A percentile compares a stretch with the other conserved stretches of the same genome.
Conservation (phyloP, 2,888 invertebrate species). For the Yponomeuta malinellus region DNA sequence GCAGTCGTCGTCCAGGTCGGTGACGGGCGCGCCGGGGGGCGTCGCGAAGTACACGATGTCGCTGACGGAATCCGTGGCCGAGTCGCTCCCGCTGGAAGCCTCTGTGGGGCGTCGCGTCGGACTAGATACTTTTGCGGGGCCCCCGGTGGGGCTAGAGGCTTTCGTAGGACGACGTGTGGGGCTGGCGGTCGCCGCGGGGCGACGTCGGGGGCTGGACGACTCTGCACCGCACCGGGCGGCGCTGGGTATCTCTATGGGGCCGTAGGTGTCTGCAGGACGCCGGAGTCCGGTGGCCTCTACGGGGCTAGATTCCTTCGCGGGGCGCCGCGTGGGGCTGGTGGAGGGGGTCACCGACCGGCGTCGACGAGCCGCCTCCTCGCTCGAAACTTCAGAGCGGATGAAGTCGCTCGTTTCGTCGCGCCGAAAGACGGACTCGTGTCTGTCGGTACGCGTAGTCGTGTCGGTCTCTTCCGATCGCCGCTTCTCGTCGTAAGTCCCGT, state of each 20-base stretch:
- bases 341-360: conserved; percentile 67
- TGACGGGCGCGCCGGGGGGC: conserved; percentile 46
- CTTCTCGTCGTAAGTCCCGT: conserved; percentile 36
- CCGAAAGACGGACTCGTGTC: conserved; percentile 22
- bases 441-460: conserved; percentile 30
- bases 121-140: too few species aligned
- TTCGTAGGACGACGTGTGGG: too few species aligned
- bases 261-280: too few species aligned
- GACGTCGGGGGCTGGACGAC: too few species aligned
- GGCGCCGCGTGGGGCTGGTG: conserved; percentile 65
- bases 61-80: conserved; percentile 74
- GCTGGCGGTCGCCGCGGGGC: too few species aligned
- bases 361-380: conserved; percentile 49
- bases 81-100: conserved; percentile 64
- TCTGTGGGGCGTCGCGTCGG: conserved; percentile 26
- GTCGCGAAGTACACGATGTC: conserved; percentile 65
- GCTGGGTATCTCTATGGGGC: too few species aligned
- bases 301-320: conserved; percentile 36
- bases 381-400: conserved; percentile 43
- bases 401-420: conserved; percentile 39
- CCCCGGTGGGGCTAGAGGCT: too few species aligned
- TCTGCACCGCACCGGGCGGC: too few species aligned
- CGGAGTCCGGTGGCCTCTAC: conserved; percentile 27
- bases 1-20: conserved; percentile 57
- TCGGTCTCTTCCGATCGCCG: conserved; percentile 26